phyloP scores from a whole-genome alignment of 2,797 vertebrate species.

The Uromys caudimaculatus region DNA sequence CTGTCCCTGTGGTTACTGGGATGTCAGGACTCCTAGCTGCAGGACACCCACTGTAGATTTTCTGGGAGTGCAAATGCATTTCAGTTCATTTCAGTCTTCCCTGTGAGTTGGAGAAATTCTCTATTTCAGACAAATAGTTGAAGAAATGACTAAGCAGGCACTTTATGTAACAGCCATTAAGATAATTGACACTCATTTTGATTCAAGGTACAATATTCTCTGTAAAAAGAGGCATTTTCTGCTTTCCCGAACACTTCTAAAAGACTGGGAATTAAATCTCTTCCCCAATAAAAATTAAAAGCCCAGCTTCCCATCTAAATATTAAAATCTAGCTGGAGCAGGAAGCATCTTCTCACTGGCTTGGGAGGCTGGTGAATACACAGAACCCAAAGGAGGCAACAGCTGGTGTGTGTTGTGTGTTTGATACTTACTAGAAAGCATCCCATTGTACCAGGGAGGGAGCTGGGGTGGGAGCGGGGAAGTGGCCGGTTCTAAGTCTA shows the following conservation, averaged over 20 bases:
- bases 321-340: not conserved
- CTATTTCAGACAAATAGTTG: slow-evolving; percentile 20
- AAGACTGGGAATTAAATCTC: slow-evolving; percentile 56
- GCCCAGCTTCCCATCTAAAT: slow-evolving; percentile 35
- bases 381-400: not conserved
- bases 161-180: slow-evolving; percentile 66
- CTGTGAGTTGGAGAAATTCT: not conserved
- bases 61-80: not conserved
- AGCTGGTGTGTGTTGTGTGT: fast-evolving
- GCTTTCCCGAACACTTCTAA: slow-evolving; percentile 38
- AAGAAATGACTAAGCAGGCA: slow-evolving; percentile 55
- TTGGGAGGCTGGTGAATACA: not conserved
- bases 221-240: slow-evolving; percentile 50
- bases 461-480: not conserved
- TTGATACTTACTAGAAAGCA: fast-evolving
- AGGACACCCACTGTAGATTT: not conserved
- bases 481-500: too few species aligned
- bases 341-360: not conserved
- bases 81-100: not conserved
- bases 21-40: not conserved
- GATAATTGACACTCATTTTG: slow-evolving; percentile 57
- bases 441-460: not conserved
- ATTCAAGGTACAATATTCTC: slow-evolving; percentile 63
- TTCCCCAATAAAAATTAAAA: slow-evolving; percentile 62
- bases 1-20: fast-evolving